phyloP scores from a whole-genome alignment of 2,888 invertebrate genomes.

The Rutpela maculata region DNA sequence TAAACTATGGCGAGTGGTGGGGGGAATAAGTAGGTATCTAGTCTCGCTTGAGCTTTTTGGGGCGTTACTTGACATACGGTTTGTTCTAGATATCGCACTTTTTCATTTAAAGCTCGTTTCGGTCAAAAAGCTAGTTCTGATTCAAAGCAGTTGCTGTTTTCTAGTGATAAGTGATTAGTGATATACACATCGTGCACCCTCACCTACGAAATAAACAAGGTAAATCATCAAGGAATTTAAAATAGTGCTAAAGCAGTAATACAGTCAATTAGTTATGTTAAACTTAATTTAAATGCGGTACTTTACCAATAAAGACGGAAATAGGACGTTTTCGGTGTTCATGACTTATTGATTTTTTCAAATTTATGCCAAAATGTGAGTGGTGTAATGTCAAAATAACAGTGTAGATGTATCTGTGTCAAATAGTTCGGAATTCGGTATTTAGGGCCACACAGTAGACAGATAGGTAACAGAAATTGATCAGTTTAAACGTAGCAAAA shows the following conservation, averaged over 20 bases:
- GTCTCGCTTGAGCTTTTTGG: slow-evolving; percentile 36
- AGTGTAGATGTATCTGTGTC: slow-evolving; percentile 3
- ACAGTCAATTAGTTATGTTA: not conserved
- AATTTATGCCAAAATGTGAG: not conserved
- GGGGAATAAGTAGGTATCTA: slow-evolving; percentile 40
- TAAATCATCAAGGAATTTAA: not conserved
- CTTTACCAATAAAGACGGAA: not conserved
- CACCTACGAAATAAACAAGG: not conserved
- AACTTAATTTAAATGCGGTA: not conserved
- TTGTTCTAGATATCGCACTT: slow-evolving; percentile 27
- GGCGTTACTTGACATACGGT: slow-evolving; percentile 45
- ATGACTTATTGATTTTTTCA: not conserved
- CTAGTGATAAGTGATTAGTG: slow-evolving; percentile 19
- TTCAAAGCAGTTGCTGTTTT: not conserved
- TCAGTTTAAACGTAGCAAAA: too few species aligned
- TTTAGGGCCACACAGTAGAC: not conserved
- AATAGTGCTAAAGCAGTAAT: not conserved
- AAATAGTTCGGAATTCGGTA: not conserved
- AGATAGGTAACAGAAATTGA: too few species aligned
- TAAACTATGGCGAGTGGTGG: slow-evolving; percentile 37
- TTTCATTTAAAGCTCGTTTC: slow-evolving; percentile 1
- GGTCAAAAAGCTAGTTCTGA: not conserved
- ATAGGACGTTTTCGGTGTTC: not conserved
- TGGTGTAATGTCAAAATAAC: not conserved
- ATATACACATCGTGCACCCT: not conserved